Evolutionary conservation across 2,797 vertebrate species (phyloP).

Genomic region (Sciurus vulgaris): DNA sequence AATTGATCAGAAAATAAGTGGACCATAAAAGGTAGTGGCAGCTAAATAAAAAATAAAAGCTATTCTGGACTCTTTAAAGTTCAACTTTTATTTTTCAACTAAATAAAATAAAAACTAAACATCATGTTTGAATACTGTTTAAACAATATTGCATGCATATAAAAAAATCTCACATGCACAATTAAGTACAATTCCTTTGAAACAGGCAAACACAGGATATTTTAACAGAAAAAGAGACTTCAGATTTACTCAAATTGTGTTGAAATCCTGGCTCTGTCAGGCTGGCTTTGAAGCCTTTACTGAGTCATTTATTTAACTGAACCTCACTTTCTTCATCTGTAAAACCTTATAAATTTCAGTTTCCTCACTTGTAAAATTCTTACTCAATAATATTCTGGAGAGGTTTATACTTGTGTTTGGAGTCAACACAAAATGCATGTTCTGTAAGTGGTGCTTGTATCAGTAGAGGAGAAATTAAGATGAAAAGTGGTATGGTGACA

Average conservation of each 20-base stretch:
- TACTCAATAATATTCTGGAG: not conserved
- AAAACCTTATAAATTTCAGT: constrained; percentile 30
- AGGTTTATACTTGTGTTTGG: not conserved
- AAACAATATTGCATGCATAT: not conserved
- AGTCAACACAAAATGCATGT: not conserved
- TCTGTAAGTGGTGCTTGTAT: not conserved
- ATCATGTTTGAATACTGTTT: constrained; percentile 39
- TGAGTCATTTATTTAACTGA: not conserved
- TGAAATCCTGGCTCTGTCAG: not conserved
- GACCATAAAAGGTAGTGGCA: not conserved
- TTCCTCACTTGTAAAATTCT: constrained; percentile 23
- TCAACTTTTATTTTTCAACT: not conserved
- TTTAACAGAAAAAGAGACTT: constrained; percentile 32
- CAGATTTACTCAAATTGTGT: not conserved
- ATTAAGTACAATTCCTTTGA: constrained; percentile 40
- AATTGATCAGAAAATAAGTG: constrained; percentile 55
- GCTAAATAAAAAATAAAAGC: constrained; percentile 21
- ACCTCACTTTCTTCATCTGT: constrained; percentile 13
- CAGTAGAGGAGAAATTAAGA: constrained; percentile 43
- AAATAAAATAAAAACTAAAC: constrained; percentile 44
- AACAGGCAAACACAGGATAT: not conserved
- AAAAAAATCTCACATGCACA: not conserved
- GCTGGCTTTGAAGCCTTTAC: not conserved
- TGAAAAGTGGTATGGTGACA: not conserved
- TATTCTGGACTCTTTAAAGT: constrained; percentile 3